Percentiles rank a stretch among this genome's conserved stretches.
Conservation (phyloP, 2,113 vertebrate species). For the Mohoua ochrocephala region DNA sequence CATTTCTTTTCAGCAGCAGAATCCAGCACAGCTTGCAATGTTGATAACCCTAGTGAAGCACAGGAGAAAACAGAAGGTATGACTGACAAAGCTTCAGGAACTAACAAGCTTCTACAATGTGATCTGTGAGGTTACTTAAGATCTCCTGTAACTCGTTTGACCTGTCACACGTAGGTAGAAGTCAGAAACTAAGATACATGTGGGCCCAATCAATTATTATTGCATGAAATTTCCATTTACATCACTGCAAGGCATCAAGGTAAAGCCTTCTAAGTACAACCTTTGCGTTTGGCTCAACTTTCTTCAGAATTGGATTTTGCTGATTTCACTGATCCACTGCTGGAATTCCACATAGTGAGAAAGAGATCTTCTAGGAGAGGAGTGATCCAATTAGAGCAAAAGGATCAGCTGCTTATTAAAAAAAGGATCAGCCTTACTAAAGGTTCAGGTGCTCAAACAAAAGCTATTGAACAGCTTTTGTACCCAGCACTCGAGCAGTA, state of each 20-base stretch:
- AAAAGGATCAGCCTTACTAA: neutral
- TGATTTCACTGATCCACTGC: neutral
- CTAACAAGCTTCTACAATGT: neutral
- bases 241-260: neutral
- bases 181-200: neutral
- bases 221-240: neutral
- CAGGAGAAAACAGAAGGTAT: neutral
- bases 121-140: neutral
- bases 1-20: conserved; percentile 97
- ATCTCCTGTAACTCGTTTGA: neutral
- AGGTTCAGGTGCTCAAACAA: neutral
- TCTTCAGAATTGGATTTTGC: neutral
- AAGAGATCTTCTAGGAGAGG: neutral
- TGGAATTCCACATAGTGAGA: neutral
- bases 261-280: neutral
- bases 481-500: neutral
- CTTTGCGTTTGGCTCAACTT: neutral
- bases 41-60: conserved; percentile 85
- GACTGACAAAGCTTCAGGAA: neutral
- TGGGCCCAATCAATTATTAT: neutral
- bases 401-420: neutral
- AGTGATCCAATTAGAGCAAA: neutral
- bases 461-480: neutral
- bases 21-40: conserved; percentile 94
- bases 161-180: neutral